A percentile compares a stretch with the other conserved stretches of the same genome.
phyloP scores from a whole-genome alignment of 2,113 vertebrate species.

The Pseudorectes ferrugineus region DNA sequence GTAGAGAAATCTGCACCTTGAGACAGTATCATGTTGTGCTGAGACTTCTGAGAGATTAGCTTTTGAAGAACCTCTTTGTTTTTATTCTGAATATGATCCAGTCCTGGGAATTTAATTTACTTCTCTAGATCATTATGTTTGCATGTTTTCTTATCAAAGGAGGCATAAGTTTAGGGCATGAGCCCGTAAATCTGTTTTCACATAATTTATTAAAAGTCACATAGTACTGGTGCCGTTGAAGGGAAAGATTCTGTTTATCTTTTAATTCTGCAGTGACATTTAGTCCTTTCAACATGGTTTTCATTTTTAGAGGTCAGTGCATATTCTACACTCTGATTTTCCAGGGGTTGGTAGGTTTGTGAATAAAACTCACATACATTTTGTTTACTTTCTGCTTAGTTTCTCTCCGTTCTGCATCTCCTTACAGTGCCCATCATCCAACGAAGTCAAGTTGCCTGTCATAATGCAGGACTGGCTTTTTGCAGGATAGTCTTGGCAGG shows the following conservation, averaged over 20 bases:
- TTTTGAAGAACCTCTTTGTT: conserved; percentile 64
- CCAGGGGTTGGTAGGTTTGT: not conserved
- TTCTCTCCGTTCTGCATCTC: not conserved
- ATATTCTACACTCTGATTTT: not conserved
- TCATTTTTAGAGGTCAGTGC: not conserved
- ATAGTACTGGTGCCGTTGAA: not conserved
- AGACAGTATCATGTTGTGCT: conserved; percentile 51
- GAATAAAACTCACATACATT: not conserved
- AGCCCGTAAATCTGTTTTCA: conserved; percentile 48
- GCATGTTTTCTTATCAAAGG: conserved; percentile 42
- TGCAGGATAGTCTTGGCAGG: not conserved
- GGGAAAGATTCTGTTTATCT: not conserved
- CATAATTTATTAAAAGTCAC: not conserved
- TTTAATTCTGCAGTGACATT: not conserved
- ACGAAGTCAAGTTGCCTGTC: not conserved
- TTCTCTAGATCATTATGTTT: conserved; percentile 15
- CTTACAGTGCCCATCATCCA: not conserved
- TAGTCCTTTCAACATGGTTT: not conserved
- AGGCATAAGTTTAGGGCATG: conserved; percentile 2
- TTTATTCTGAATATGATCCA: conserved; percentile 40
- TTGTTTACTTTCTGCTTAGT: not conserved
- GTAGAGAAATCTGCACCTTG: conserved; percentile 29
- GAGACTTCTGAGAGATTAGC: conserved; percentile 41
- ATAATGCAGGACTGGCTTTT: not conserved
- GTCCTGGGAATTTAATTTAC: conserved; percentile 43